These are phyloP conservation scores for Tragelaphus buxtoni DNA, from an alignment of 2,113 vertebrate genomes.

Conservation along the genomic window DNA sequence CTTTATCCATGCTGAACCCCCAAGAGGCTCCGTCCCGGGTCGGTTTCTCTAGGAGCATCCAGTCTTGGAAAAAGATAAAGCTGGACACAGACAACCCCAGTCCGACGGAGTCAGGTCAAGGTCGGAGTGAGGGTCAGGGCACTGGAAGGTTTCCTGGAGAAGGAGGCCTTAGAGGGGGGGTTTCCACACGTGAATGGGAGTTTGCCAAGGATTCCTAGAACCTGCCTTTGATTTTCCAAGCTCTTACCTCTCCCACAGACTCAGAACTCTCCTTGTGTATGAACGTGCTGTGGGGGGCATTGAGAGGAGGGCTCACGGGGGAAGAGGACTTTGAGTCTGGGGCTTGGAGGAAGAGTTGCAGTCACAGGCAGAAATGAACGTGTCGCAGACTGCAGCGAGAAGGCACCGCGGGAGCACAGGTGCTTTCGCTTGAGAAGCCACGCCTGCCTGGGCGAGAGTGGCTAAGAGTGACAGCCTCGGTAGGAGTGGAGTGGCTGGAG, in stretches of 20 bases:
- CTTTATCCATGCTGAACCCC: neutral
- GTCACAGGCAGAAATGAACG: neutral
- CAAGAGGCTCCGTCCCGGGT: neutral
- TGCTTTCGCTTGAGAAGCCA: neutral
- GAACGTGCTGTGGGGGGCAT: neutral
- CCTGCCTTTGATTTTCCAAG: neutral
- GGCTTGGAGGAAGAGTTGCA: neutral
- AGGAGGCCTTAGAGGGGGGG: neutral
- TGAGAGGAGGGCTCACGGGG: too few relatives aligned
- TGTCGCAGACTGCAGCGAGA: neutral
- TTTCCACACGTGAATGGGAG: neutral
- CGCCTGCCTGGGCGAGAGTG: too few relatives aligned
- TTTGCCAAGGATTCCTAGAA: neutral
- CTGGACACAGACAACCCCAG: neutral
- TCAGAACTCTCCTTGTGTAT: rapidly evolving
- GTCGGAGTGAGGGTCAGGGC: neutral
- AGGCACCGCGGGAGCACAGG: neutral
- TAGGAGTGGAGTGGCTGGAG: neutral
- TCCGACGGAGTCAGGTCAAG: neutral
- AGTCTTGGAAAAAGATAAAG: neutral
- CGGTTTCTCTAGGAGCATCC: neutral
- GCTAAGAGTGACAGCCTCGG: neutral
- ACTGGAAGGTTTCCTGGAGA: neutral
- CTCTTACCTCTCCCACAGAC: neutral
- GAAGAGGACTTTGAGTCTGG: neutral